A percentile compares a stretch with the other conserved stretches of the same genome.
phyloP scores from a whole-genome alignment of 2,888 invertebrate genomes.

The Lordiphosa fenestrarum region DNA sequence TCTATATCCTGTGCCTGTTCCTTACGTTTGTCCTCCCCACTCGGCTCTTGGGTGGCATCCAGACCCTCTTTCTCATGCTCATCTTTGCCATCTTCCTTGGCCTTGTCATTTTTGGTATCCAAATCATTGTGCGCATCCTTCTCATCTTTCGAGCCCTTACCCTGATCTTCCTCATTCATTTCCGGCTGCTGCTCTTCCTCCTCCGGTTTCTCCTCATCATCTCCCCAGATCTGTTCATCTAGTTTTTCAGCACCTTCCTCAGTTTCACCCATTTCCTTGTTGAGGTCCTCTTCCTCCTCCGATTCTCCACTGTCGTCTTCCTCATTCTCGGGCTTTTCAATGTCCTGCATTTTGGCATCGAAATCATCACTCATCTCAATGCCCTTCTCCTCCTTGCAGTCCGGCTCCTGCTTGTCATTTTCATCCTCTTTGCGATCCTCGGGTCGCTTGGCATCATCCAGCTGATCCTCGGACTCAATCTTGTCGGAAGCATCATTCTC shows the following conservation, averaged over 20 bases:
- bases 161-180: constrained; percentile 83
- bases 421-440: constrained; percentile 84
- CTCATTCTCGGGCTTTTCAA: constrained; percentile 84
- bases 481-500: constrained; percentile 97
- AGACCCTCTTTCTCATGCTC: constrained; percentile 81
- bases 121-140: constrained; percentile 82
- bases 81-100: constrained; percentile 81
- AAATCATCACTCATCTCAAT: constrained; percentile 98
- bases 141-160: constrained; percentile 89
- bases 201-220: constrained; percentile 89
- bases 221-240: constrained; percentile 91
- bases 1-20: constrained; percentile 87
- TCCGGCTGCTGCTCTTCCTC: constrained; percentile 83
- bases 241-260: constrained; percentile 91
- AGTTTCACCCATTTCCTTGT: constrained; percentile 98
- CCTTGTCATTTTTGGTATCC: constrained; percentile 81
- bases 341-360: constrained; percentile 85
- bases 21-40: constrained; percentile 75
- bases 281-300: constrained; percentile 89
- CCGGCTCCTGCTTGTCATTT: constrained; percentile 86
- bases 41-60: constrained; percentile 77
- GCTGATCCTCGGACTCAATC: constrained; percentile 91
- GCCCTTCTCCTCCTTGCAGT: constrained; percentile 93
- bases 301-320: constrained; percentile 84
- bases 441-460: constrained; percentile 91